phyloP scores from a whole-genome alignment of 2,888 invertebrate species.

The Cheilosia soror region DNA sequence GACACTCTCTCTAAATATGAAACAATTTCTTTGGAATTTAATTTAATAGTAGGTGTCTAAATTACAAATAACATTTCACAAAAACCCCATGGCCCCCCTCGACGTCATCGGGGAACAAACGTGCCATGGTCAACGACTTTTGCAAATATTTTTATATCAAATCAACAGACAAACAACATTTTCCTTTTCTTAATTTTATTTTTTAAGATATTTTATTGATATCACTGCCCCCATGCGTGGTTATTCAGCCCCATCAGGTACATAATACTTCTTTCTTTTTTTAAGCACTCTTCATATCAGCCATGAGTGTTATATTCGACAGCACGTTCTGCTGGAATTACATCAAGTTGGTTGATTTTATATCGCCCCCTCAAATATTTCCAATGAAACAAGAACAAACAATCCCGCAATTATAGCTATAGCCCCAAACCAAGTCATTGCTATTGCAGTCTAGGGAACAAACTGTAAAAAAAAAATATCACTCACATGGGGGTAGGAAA shows the following conservation, averaged over 20 bases:
- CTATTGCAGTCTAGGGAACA: slow-evolving; percentile 1
- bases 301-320: background rate
- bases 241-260: background rate
- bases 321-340: slow-evolving; percentile 15
- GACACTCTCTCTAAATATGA: too few species aligned
- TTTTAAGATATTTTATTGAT: slow-evolving; percentile 10
- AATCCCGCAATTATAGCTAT: background rate
- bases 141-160: slow-evolving; percentile 22
- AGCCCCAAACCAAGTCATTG: too few species aligned
- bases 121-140: slow-evolving; percentile 48
- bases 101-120: slow-evolving; percentile 11
- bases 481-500: slow-evolving; percentile 26
- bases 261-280: background rate
- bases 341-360: background rate
- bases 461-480: slow-evolving; percentile 7
- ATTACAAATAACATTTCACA: background rate
- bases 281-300: background rate
- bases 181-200: slow-evolving; percentile 2
- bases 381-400: background rate
- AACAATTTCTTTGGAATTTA: background rate
- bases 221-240: slow-evolving; percentile 1
- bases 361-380: background rate
- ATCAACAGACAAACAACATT: background rate
- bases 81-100: background rate
- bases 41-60: background rate